Conservation (phyloP, 2,797 vertebrate species). For the Phoebastria nigripes region DNA sequence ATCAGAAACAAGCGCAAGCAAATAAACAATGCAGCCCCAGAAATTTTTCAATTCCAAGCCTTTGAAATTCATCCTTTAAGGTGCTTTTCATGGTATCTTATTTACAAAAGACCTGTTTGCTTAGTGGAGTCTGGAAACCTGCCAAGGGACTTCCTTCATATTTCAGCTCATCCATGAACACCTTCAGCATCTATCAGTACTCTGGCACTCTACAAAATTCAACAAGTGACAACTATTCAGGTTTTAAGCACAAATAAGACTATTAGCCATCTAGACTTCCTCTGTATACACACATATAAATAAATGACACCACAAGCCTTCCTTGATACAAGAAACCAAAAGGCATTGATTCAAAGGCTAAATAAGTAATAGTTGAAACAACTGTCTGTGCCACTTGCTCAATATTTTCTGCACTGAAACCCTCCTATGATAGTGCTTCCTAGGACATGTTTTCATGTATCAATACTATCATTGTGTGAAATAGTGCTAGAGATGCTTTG, state of each 20-base stretch:
- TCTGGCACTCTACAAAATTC: background rate
- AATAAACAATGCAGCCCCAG: background rate
- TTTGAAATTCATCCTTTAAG: constrained; percentile 8
- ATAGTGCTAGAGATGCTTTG: background rate
- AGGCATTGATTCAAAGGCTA: background rate
- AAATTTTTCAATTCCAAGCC: background rate
- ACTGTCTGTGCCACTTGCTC: background rate
- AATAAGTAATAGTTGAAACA: background rate
- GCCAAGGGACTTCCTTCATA: background rate
- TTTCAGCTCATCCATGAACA: background rate
- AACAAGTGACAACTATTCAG: background rate
- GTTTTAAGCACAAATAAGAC: background rate
- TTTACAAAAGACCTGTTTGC: background rate
- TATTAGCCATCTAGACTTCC: background rate
- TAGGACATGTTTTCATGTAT: background rate
- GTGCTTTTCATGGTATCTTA: background rate
- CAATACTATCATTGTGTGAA: background rate
- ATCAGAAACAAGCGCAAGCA: background rate
- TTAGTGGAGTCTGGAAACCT: background rate
- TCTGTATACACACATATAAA: background rate
- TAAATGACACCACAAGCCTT: background rate
- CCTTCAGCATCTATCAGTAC: background rate
- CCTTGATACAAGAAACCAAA: background rate
- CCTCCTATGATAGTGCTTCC: background rate
- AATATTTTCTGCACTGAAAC: background rate